phyloP scores from a whole-genome alignment of 2,113 vertebrate genomes.

The Ovibos moschatus region DNA sequence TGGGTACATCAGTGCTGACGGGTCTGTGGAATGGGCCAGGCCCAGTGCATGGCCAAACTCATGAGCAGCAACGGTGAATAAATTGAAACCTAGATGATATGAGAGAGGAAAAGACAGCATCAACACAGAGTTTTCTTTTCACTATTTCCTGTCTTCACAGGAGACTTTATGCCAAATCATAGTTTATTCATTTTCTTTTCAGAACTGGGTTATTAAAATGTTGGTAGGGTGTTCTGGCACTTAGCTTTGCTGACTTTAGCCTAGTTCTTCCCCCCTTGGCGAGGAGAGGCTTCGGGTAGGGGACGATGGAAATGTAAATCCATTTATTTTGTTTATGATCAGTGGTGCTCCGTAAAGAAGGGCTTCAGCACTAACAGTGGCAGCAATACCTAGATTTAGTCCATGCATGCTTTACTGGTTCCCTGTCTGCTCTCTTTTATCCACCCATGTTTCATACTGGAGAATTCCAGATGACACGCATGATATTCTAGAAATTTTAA shows the following conservation, averaged over 20 bases:
- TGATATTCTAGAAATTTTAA: neutral
- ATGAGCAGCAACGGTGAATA: constrained; percentile 82
- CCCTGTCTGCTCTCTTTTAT: neutral
- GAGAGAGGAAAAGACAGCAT: constrained; percentile 27
- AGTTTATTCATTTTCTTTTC: neutral
- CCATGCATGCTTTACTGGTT: no score
- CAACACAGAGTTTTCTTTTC: neutral
- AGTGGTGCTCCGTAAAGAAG: neutral
- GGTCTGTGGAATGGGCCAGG: constrained; percentile 81
- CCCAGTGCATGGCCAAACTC: constrained; percentile 85
- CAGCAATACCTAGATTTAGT: neutral
- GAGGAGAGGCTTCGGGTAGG: neutral
- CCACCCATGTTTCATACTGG: neutral
- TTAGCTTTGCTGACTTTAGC: neutral
- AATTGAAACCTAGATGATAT: constrained; percentile 76
- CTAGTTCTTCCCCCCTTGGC: neutral
- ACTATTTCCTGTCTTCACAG: neutral
- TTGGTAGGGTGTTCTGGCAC: neutral
- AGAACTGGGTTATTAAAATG: neutral
- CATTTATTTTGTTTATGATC: neutral
- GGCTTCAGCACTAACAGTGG: neutral
- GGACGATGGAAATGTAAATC: neutral
- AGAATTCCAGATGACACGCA: neutral
- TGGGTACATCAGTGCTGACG: constrained; percentile 83
- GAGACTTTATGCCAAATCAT: neutral